Conservation (phyloP, 2,888 invertebrate genomes). For the Ommatoiulus sabulosus region DNA sequence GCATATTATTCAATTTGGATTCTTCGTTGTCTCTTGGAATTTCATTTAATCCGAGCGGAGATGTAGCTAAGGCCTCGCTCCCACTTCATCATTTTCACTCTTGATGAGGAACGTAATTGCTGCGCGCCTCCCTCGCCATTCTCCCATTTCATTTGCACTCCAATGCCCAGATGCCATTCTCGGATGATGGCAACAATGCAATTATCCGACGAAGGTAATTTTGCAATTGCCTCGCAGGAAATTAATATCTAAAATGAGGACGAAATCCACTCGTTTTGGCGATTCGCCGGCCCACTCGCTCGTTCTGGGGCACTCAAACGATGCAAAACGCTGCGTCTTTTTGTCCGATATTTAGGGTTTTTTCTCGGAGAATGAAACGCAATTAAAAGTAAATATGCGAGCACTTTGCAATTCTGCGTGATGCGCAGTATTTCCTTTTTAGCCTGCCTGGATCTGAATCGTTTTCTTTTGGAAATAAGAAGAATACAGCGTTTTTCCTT, state of each 20-base stretch:
- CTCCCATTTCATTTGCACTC: background rate
- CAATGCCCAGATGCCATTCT: slow-evolving; percentile 3
- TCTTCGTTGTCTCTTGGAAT: slow-evolving; percentile 27
- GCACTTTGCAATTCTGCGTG: too few species aligned
- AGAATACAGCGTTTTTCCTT: too few species aligned
- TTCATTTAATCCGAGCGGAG: slow-evolving; percentile 25
- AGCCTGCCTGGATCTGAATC: too few species aligned
- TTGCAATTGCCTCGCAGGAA: background rate
- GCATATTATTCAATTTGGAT: slow-evolving; percentile 20
- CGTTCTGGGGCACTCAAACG: background rate
- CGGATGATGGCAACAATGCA: slow-evolving; percentile 12
- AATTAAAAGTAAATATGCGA: too few species aligned
- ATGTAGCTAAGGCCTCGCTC: too few species aligned
- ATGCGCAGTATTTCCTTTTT: too few species aligned
- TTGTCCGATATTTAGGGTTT: too few species aligned
- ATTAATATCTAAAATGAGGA: background rate
- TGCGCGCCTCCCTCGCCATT: background rate
- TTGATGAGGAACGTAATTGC: slow-evolving; percentile 36
- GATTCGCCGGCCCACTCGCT: background rate
- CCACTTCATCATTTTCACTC: background rate
- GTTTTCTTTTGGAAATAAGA: too few species aligned
- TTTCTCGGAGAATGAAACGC: too few species aligned
- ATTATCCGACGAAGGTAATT: slow-evolving; percentile 14
- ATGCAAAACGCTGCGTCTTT: background rate
- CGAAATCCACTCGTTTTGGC: background rate